These are phyloP conservation scores for Mirza zaza DNA, from an alignment of 2,113 vertebrate genomes.

Conservation along the genomic window DNA sequence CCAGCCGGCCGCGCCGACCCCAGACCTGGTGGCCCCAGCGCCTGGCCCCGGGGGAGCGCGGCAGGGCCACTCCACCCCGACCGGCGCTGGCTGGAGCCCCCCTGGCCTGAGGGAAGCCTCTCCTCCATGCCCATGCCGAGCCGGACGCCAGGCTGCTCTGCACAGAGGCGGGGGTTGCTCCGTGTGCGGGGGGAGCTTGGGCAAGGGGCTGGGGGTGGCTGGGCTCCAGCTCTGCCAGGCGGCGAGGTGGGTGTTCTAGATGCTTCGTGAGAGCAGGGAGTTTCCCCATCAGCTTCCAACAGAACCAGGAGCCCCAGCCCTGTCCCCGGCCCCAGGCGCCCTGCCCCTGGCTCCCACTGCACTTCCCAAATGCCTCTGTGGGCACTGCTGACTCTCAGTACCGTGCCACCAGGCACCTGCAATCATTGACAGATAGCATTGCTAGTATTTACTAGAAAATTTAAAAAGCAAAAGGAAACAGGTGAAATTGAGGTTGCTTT, in stretches of 20 bases:
- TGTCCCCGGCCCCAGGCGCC: rapidly evolving
- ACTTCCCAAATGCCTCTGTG: rapidly evolving
- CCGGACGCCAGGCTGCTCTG: rapidly evolving
- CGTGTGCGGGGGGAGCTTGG: no score
- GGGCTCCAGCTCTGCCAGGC: rapidly evolving
- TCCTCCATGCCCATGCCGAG: not conserved
- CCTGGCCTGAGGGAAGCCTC: not conserved
- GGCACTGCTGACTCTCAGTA: rapidly evolving
- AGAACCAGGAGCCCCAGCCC: not conserved
- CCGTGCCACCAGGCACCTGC: rapidly evolving
- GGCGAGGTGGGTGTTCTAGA: rapidly evolving
- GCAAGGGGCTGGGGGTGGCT: no score
- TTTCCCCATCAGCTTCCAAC: rapidly evolving
- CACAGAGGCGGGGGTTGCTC: rapidly evolving
- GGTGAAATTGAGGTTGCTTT: rapidly evolving
- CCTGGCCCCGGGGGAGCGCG: rapidly evolving
- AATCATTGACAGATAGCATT: rapidly evolving
- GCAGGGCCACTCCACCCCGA: rapidly evolving
- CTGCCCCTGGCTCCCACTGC: rapidly evolving
- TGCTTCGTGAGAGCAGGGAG: rapidly evolving
- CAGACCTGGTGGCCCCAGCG: rapidly evolving
- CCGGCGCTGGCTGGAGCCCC: not conserved
- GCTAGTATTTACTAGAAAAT: not conserved
- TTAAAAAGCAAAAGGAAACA: not conserved
- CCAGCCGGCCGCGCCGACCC: not conserved